A percentile compares a stretch with the other conserved stretches of the same genome.
Conservation (phyloP, 1,140 invertebrate genomes). For the Lasioglossum baleicum region DNA sequence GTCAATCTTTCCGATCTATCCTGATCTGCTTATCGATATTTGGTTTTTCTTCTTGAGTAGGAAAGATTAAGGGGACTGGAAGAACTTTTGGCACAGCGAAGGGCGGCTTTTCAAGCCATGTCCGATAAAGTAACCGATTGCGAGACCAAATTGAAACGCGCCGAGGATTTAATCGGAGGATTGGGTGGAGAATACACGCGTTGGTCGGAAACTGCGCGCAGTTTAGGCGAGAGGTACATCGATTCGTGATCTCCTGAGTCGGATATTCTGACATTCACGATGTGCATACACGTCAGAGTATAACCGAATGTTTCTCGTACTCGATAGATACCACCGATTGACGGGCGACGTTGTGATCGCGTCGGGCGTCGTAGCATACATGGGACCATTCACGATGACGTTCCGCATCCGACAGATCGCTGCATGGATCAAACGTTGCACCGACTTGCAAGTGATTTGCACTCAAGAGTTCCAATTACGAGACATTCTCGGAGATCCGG, state of each 20-base stretch:
- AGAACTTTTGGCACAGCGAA: constrained; percentile 83
- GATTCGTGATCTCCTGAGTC: background rate
- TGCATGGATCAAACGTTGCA: constrained; percentile 87
- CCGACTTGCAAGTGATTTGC: constrained; percentile 86
- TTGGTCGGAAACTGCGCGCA: constrained; percentile 90
- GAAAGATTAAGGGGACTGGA: constrained; percentile 77
- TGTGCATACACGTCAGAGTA: no score
- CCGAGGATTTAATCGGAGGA: constrained; percentile 94
- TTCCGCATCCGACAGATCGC: constrained; percentile 86
- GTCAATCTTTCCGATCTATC: no score
- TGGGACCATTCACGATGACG: constrained; percentile 92
- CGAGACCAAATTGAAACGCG: constrained; percentile 93
- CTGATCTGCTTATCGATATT: no score
- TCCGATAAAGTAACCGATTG: constrained; percentile 92
- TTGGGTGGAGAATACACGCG: constrained; percentile 90
- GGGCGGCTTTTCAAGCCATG: constrained; percentile 82
- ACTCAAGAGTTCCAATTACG: constrained; percentile 87
- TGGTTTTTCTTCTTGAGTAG: constrained; percentile 44
- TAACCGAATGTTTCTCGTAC: background rate
- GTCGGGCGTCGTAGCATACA: constrained; percentile 93
- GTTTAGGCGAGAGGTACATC: constrained; percentile 84
- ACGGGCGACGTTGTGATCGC: constrained; percentile 92
- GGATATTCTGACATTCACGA: no score
- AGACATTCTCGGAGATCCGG: constrained; percentile 90
- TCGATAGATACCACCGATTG: constrained; percentile 80